Conservation (phyloP, 1,140 invertebrate genomes). For the Agraylea sexmaculata region DNA sequence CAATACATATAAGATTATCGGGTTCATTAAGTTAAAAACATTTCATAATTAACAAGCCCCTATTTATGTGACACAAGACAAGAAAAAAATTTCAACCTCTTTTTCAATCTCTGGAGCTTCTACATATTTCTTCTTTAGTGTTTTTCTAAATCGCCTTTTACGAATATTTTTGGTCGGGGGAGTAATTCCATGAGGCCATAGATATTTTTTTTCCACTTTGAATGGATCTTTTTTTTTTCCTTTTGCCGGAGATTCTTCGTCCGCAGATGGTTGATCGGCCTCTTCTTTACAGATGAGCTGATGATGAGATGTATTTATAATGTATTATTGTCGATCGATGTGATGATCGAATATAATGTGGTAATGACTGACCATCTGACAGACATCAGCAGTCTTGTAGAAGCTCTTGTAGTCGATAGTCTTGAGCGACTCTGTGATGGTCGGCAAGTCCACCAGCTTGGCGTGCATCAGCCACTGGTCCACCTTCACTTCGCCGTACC, state of each 20-base stretch:
- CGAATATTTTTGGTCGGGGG: slow-evolving; percentile 92
- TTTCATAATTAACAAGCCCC: too few relatives aligned
- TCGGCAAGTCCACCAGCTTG: slow-evolving; percentile 88
- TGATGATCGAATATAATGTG: not conserved
- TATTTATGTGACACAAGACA: too few relatives aligned
- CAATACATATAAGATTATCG: too few relatives aligned
- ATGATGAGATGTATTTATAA: slow-evolving; percentile 3
- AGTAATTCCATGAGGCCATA: slow-evolving; percentile 88
- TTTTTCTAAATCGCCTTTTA: slow-evolving; percentile 86
- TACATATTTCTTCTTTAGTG: slow-evolving; percentile 90
- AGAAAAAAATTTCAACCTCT: too few relatives aligned
- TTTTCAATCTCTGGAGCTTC: slow-evolving; percentile 98
- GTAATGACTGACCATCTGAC: slow-evolving; percentile 51
- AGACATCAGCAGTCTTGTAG: slow-evolving; percentile 94
- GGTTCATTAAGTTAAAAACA: too few relatives aligned
- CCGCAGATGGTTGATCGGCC: slow-evolving; percentile 60
- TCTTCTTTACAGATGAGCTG: slow-evolving; percentile 81
- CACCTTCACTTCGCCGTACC: slow-evolving; percentile 79
- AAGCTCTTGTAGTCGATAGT: slow-evolving; percentile 94
- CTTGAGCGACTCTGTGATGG: slow-evolving; percentile 86
- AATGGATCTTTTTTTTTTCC: slow-evolving; percentile 83
- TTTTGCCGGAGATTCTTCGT: slow-evolving; percentile 72
- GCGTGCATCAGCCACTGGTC: slow-evolving; percentile 79
- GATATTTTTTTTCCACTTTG: slow-evolving; percentile 89
- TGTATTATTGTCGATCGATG: not conserved